Conservation (phyloP, 2,888 invertebrate genomes). For the Lasioglossum villosulum region DNA sequence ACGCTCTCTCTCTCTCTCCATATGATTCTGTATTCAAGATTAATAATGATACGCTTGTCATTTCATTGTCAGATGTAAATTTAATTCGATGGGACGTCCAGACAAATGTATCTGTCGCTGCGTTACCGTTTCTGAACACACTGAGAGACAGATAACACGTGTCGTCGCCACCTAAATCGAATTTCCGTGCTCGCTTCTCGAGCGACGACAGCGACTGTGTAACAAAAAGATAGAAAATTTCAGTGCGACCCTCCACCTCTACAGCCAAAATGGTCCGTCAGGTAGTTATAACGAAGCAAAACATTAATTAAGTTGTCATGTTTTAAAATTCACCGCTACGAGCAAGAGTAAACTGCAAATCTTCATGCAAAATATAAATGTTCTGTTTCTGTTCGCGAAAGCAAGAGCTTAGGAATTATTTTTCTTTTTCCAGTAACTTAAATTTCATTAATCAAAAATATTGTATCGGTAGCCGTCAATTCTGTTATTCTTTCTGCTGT, state of each 20-base stretch:
- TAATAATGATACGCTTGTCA: constrained; percentile 66
- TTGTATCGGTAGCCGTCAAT: no score
- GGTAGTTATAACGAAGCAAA: background rate
- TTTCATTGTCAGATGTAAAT: constrained; percentile 50
- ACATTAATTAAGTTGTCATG: background rate
- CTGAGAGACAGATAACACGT: constrained; percentile 66
- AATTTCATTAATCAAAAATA: no score
- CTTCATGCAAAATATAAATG: background rate
- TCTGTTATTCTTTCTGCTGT: no score
- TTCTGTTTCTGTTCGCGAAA: background rate
- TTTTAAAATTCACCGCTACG: background rate
- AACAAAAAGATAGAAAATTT: constrained; percentile 54
- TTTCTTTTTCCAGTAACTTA: background rate
- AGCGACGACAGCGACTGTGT: constrained; percentile 26
- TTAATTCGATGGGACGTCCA: constrained; percentile 59
- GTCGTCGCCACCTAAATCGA: constrained; percentile 66
- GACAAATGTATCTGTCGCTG: constrained; percentile 69
- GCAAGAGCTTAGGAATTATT: background rate
- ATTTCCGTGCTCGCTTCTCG: constrained; percentile 54
- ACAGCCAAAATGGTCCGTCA: background rate
- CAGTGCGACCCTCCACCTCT: background rate
- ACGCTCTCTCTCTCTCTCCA: background rate
- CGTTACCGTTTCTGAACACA: constrained; percentile 64
- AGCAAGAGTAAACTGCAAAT: background rate
- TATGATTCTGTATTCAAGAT: constrained; percentile 35